Percentiles rank a stretch among this genome's conserved stretches.
These are phyloP conservation scores for Pipistrellus nathusii DNA, from an alignment of 2,797 vertebrate species.

Conservation along the genomic window DNA sequence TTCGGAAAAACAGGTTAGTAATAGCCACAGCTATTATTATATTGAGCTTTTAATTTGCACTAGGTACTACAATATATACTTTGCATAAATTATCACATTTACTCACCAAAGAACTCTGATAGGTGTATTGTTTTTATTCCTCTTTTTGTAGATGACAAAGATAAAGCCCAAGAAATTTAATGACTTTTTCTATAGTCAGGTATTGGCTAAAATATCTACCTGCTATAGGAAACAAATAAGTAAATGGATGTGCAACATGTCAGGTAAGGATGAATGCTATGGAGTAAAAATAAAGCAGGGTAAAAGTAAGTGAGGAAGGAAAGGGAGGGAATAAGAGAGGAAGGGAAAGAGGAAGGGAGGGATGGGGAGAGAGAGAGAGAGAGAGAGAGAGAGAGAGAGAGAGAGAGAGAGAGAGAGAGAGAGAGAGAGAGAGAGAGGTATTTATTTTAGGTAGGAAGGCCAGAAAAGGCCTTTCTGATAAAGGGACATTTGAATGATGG, in stretches of 20 bases:
- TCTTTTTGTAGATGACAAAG: neutral
- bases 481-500: constrained; percentile 23
- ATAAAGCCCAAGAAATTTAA: constrained; percentile 27
- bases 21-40: neutral
- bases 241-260: neutral
- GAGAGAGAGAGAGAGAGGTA: neutral
- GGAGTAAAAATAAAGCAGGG: neutral
- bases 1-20: neutral
- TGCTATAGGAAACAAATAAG: neutral
- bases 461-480: neutral
- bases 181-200: neutral
- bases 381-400: neutral
- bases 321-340: no score
- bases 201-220: neutral
- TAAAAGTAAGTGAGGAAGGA: neutral
- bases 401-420: neutral
- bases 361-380: no score
- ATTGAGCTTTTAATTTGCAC: neutral
- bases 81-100: neutral
- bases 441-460: neutral
- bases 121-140: neutral
- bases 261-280: neutral
- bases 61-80: neutral
- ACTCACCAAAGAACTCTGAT: neutral
- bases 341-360: rapidly evolving